phyloP scores from a whole-genome alignment of 2,797 vertebrate species.

The Gambelia wislizenii region DNA sequence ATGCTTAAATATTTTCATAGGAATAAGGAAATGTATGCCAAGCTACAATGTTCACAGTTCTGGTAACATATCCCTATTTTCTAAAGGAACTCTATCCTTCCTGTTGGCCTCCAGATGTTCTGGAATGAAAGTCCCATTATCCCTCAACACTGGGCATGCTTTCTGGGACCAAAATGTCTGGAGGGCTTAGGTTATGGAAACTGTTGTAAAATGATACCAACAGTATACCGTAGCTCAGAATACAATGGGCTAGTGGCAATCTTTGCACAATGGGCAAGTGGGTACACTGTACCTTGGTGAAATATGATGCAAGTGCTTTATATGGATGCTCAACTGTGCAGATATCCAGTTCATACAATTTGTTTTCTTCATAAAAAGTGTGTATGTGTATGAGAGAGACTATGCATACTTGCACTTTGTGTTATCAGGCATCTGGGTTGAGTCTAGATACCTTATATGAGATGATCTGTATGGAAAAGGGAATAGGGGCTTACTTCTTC shows the following conservation, averaged over 20 bases:
- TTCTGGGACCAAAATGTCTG: neutral
- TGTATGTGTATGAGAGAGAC: too few species aligned
- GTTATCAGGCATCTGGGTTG: too few species aligned
- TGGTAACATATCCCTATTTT: neutral
- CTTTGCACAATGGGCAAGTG: neutral
- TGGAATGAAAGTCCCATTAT: neutral
- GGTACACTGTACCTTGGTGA: neutral
- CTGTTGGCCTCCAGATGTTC: too few species aligned
- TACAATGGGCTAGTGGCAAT: neutral
- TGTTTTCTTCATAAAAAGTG: too few species aligned
- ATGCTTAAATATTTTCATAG: neutral
- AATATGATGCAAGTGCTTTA: too few species aligned
- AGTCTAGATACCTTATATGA: too few species aligned
- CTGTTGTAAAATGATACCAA: neutral
- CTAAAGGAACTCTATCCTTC: neutral
- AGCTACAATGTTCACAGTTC: neutral
- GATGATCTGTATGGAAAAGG: too few species aligned
- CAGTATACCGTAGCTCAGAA: neutral
- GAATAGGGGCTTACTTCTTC: too few species aligned
- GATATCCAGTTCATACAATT: too few species aligned
- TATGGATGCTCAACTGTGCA: too few species aligned
- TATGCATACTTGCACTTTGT: too few species aligned
- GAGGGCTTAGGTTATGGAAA: neutral
- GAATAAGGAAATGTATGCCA: neutral
- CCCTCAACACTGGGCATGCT: neutral